A percentile compares a stretch with the other conserved stretches of the same genome.
Conservation (phyloP, 2,113 vertebrate genomes). For the Pagrus major region DNA sequence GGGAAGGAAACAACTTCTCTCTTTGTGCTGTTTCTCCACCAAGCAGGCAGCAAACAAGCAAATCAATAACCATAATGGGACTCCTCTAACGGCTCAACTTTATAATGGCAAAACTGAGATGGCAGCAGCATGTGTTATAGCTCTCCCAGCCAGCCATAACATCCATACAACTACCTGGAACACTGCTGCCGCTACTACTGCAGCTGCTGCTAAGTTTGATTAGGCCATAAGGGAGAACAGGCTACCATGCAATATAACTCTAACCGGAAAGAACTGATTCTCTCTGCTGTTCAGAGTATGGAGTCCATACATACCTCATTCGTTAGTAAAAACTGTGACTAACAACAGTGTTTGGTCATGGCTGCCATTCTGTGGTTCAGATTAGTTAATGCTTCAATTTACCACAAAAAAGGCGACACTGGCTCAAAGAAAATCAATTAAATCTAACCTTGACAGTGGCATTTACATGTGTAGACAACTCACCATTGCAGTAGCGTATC, state of each 20-base stretch:
- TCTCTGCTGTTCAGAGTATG: neutral
- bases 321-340: neutral
- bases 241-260: slow-evolving; percentile 39
- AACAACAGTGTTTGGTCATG: neutral
- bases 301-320: slow-evolving; percentile 1
- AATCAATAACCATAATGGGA: slow-evolving; percentile 80
- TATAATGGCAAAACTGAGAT: slow-evolving; percentile 70
- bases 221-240: slow-evolving; percentile 65
- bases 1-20: slow-evolving; percentile 38
- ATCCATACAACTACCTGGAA: slow-evolving; percentile 51
- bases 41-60: slow-evolving; percentile 73
- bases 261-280: neutral
- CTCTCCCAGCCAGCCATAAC: slow-evolving; percentile 57
- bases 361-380: neutral
- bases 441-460: neutral
- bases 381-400: neutral
- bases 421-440: neutral
- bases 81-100: slow-evolving; percentile 71
- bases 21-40: slow-evolving; percentile 56
- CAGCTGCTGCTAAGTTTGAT: slow-evolving; percentile 54
- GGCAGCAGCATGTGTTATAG: slow-evolving; percentile 69
- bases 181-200: slow-evolving; percentile 1
- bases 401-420: neutral
- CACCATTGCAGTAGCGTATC: too few relatives aligned
- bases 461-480: too few relatives aligned